These are phyloP conservation scores for Nematolebias whitei DNA, from an alignment of 2,113 vertebrate genomes.

Conservation along the genomic window DNA sequence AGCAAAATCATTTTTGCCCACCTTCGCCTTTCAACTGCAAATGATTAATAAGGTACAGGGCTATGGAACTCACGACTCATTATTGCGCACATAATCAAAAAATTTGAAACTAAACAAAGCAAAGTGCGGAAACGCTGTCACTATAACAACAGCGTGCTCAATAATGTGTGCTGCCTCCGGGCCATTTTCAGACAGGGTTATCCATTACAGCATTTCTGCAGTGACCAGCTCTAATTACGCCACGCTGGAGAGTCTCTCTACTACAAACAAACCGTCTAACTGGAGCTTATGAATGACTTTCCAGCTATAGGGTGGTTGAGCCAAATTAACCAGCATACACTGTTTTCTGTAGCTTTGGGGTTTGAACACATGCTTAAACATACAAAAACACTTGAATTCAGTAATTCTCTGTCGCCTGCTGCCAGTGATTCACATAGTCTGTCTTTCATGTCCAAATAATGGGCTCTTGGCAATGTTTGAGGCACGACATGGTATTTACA, in stretches of 20 bases:
- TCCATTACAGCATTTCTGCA: conserved; percentile 60
- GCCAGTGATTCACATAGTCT: conserved; percentile 49
- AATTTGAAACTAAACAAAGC: conserved; percentile 32
- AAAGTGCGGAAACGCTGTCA: conserved; percentile 31
- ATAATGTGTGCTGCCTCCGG: conserved; percentile 44
- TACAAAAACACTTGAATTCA: conserved; percentile 30
- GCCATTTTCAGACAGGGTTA: conserved; percentile 61
- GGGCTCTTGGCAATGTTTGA: conserved; percentile 44
- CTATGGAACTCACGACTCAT: not conserved
- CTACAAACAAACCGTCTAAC: conserved; percentile 17
- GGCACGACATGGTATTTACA: conserved; percentile 57
- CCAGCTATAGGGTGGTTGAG: conserved; percentile 24
- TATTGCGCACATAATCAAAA: not conserved
- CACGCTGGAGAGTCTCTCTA: conserved; percentile 55
- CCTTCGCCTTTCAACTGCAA: too few relatives aligned
- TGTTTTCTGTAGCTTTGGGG: conserved; percentile 37
- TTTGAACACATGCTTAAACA: conserved; percentile 3
- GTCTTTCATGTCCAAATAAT: conserved; percentile 61
- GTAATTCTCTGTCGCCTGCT: conserved; percentile 12
- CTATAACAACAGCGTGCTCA: conserved; percentile 29
- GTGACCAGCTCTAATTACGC: conserved; percentile 66
- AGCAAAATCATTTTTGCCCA: too few relatives aligned
- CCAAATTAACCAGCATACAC: conserved; percentile 42
- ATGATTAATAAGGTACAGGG: not conserved
- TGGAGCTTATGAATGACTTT: conserved; percentile 37